Evolutionary conservation across 2,113 vertebrate species (phyloP).

Genomic region (Leucoraja erinaceus): DNA sequence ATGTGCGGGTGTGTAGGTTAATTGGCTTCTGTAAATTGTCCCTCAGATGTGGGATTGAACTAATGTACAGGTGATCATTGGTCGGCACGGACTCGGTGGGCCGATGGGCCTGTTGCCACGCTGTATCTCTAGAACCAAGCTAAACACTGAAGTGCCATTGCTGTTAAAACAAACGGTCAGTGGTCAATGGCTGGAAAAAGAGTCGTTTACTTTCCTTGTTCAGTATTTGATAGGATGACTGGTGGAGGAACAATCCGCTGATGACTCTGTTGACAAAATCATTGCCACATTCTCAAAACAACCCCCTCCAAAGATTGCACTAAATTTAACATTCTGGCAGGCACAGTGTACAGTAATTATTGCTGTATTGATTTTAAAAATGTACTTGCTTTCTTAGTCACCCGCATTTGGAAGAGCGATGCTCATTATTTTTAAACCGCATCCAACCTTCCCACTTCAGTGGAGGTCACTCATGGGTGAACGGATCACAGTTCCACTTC

Average conservation of each 20-base stretch:
- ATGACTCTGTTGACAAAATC: background rate
- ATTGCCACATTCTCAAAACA: background rate
- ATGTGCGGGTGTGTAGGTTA: too few relatives aligned
- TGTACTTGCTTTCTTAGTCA: background rate
- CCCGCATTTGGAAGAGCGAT: background rate
- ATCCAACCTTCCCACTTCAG: background rate
- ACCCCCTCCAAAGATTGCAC: background rate
- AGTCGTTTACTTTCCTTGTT: background rate
- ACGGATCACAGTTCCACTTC: too few relatives aligned
- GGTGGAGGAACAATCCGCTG: background rate
- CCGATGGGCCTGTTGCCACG: too few relatives aligned
- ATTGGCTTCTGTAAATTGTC: too few relatives aligned
- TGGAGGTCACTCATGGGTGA: too few relatives aligned
- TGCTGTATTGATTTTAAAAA: background rate
- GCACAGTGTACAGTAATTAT: background rate
- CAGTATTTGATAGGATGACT: background rate
- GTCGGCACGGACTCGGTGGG: too few relatives aligned
- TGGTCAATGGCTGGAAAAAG: background rate
- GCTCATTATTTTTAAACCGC: background rate
- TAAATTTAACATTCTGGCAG: background rate
- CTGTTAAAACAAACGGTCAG: background rate
- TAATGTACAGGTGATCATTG: too few relatives aligned
- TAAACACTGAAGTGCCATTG: background rate
- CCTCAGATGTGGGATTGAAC: too few relatives aligned
- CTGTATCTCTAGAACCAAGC: too few relatives aligned